A percentile compares a stretch with the other conserved stretches of the same genome.
phyloP scores from a whole-genome alignment of 2,888 invertebrate genomes.

The Eilema griseolum region DNA sequence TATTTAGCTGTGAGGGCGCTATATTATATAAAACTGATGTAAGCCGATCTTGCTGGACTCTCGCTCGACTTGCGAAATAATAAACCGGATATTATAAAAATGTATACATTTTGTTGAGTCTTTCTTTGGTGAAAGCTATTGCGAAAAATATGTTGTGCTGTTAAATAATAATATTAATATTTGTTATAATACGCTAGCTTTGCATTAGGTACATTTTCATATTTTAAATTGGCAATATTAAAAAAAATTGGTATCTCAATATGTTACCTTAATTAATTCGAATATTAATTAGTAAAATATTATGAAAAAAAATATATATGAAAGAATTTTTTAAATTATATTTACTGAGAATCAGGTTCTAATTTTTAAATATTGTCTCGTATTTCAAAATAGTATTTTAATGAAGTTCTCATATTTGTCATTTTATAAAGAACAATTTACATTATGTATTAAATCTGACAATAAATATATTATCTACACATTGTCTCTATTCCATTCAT shows the following conservation, averaged over 20 bases:
- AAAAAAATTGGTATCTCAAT: constrained; percentile 17
- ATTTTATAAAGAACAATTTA: constrained; percentile 24
- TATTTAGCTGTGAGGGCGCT: neutral
- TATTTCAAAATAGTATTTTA: constrained; percentile 25
- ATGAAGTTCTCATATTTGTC: constrained; percentile 26
- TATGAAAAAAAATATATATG: neutral
- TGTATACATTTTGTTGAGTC: neutral
- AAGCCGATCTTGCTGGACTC: too few species aligned
- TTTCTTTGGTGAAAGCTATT: constrained; percentile 9
- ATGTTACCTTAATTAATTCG: neutral
- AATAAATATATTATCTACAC: constrained; percentile 47
- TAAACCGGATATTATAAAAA: neutral
- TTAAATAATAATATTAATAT: constrained; percentile 4
- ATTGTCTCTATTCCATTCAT: constrained; percentile 32
- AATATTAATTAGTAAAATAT: neutral
- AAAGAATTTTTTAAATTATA: constrained; percentile 3
- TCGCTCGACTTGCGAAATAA: neutral
- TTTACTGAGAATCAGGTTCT: neutral
- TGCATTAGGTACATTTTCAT: constrained; percentile 29
- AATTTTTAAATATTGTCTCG: constrained; percentile 11
- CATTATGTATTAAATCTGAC: constrained; percentile 49
- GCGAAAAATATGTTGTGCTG: constrained; percentile 21
- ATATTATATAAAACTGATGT: neutral
- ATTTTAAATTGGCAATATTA: constrained; percentile 36
- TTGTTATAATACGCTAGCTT: neutral